Conservation (phyloP, 2,113 vertebrate species). For the Mellivora capensis region DNA sequence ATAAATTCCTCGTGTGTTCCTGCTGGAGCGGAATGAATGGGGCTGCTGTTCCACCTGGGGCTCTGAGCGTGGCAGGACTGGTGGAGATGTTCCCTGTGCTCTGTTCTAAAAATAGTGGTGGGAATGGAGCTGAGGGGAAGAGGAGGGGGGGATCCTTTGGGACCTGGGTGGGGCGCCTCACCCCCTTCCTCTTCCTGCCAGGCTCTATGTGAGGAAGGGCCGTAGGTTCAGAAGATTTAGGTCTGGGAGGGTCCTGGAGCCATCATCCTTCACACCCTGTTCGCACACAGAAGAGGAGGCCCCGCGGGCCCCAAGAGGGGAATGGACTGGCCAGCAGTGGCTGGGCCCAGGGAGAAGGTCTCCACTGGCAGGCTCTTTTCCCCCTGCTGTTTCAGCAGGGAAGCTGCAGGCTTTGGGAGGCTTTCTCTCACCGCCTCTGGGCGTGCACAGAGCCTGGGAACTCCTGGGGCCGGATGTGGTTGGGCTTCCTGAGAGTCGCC, state of each 20-base stretch:
- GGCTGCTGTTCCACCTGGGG: constrained; percentile 57
- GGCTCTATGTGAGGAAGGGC: constrained; percentile 31
- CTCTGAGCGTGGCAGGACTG: neutral
- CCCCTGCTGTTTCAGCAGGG: neutral
- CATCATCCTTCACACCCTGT: neutral
- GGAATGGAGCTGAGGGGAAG: constrained; percentile 35
- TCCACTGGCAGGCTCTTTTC: neutral
- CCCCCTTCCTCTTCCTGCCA: constrained; percentile 67
- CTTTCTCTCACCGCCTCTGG: constrained; percentile 5
- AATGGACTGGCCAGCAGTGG: neutral
- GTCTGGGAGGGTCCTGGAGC: neutral
- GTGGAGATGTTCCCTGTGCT: neutral
- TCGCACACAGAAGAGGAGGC: neutral
- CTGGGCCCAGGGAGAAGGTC: neutral
- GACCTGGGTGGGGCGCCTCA: constrained; percentile 3
- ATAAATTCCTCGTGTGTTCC: neutral
- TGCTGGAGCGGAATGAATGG: constrained; percentile 50
- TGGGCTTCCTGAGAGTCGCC: constrained; percentile 63
- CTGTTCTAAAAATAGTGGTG: constrained; percentile 59
- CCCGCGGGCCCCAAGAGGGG: neutral
- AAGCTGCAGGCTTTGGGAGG: neutral
- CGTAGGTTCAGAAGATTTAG: neutral
- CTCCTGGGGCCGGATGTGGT: constrained; percentile 58
- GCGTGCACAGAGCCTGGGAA: constrained; percentile 60
- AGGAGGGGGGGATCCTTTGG: constrained; percentile 47